Percentiles rank a stretch among this genome's conserved stretches.
Conservation (phyloP, 2,113 vertebrate genomes). For the Paedocypris sp. region DNA sequence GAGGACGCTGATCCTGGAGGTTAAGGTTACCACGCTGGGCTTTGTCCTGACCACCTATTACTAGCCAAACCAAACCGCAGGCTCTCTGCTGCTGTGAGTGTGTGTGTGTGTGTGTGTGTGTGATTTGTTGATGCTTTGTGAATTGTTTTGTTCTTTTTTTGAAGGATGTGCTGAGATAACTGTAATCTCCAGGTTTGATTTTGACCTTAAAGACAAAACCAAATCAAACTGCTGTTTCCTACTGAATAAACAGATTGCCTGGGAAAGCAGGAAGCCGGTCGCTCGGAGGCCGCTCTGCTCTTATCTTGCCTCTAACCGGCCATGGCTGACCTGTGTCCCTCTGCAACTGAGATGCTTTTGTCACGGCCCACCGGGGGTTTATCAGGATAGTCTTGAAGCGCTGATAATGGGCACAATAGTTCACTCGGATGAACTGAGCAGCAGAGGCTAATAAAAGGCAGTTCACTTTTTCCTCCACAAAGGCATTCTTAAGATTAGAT, state of each 20-base stretch:
- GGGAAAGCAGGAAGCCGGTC: conserved; percentile 25
- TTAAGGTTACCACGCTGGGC: conserved; percentile 48
- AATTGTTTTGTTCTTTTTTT: too few relatives aligned
- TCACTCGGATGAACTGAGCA: not conserved
- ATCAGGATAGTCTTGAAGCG: conserved; percentile 12
- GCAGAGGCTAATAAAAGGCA: not conserved
- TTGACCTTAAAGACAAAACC: not conserved
- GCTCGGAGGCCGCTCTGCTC: conserved; percentile 4
- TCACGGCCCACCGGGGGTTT: not conserved
- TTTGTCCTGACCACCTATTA: conserved; percentile 34
- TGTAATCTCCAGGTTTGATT: conserved; percentile 2
- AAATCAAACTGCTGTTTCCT: not conserved
- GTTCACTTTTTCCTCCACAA: not conserved
- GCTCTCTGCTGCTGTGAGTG: conserved; percentile 39
- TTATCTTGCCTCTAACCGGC: conserved; percentile 23
- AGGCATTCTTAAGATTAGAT: not conserved
- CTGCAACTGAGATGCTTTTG: not conserved
- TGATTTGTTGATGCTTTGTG: conserved; percentile 5
- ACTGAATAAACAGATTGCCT: conserved; percentile 2
- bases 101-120: conserved; percentile 19
- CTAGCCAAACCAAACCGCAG: conserved; percentile 48
- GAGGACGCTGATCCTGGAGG: conserved; percentile 46
- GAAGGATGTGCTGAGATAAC: conserved; percentile 7
- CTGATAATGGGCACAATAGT: conserved; percentile 15
- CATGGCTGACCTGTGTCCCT: conserved; percentile 21